Evolutionary conservation across 2,888 invertebrate genomes (phyloP).

Genomic region (Mamestra brassicae): DNA sequence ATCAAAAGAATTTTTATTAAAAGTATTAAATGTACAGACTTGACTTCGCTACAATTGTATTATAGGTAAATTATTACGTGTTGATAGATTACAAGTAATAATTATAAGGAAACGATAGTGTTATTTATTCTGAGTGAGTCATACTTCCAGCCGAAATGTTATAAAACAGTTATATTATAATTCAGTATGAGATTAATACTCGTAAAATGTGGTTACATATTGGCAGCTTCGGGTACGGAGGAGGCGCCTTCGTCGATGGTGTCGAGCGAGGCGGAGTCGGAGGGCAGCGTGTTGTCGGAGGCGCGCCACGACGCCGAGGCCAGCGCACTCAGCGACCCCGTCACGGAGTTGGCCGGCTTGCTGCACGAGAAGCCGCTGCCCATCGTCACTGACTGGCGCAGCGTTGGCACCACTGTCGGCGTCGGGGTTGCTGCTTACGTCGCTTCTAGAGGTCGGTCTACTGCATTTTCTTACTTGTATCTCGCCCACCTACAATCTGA

Average conservation of each 20-base stretch:
- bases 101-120: constrained; percentile 26
- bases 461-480: neutral
- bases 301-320: constrained; percentile 75
- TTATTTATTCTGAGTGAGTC: constrained; percentile 11
- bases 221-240: constrained; percentile 78
- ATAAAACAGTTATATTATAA: neutral
- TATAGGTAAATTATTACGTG: neutral
- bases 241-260: constrained; percentile 89
- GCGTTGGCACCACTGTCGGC: constrained; percentile 70
- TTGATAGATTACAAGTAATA: neutral
- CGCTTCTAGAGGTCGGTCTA: constrained; percentile 80
- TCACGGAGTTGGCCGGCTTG: constrained; percentile 64
- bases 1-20: neutral
- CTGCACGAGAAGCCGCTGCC: constrained; percentile 73
- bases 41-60: neutral
- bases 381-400: constrained; percentile 77
- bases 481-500: neutral
- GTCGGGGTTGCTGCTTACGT: constrained; percentile 66
- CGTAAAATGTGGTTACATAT: constrained; percentile 28
- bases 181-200: constrained; percentile 29
- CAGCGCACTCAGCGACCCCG: constrained; percentile 65
- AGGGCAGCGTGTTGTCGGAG: constrained; percentile 83
- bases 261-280: constrained; percentile 87
- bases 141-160: constrained; percentile 7
- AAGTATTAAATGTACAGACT: neutral